phyloP scores from a whole-genome alignment of 2,797 vertebrate species.

The Rhodeus uyekii region DNA sequence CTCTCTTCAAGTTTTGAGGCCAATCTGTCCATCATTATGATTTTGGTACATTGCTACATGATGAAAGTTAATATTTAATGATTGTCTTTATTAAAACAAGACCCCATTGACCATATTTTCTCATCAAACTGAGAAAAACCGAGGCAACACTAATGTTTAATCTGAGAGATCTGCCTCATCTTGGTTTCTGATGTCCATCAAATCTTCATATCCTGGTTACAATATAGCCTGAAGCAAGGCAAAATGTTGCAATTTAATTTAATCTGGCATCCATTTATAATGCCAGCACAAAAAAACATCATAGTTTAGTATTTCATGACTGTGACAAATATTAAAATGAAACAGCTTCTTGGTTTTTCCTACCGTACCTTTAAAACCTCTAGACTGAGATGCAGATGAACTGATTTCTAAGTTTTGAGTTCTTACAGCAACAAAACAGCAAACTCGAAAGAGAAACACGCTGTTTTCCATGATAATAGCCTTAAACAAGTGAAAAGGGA shows the following conservation, averaged over 20 bases:
- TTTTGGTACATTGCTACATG: not conserved
- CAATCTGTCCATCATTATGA: not conserved
- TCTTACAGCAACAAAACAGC: not conserved
- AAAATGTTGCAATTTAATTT: not conserved
- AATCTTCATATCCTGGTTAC: not conserved
- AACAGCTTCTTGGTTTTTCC: accelerated
- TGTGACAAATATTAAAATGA: not conserved
- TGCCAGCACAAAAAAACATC: not conserved
- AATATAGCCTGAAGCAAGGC: not conserved
- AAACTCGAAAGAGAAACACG: not conserved
- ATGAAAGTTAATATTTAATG: slow-evolving; percentile 33
- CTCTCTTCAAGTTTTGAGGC: not conserved
- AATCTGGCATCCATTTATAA: not conserved
- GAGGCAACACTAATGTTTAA: not conserved
- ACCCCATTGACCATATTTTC: not conserved
- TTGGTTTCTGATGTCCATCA: not conserved
- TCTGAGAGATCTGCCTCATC: not conserved
- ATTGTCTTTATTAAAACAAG: slow-evolving; percentile 26
- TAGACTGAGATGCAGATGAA: not conserved
- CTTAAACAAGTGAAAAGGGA: not conserved
- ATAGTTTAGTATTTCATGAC: not conserved
- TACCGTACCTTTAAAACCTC: not conserved
- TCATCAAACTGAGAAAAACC: not conserved
- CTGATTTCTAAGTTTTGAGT: not conserved
- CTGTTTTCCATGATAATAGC: not conserved